A percentile compares a stretch with the other conserved stretches of the same genome.
These are phyloP conservation scores for Notothenia rossii DNA, from an alignment of 2,113 vertebrate genomes.

Conservation along the genomic window DNA sequence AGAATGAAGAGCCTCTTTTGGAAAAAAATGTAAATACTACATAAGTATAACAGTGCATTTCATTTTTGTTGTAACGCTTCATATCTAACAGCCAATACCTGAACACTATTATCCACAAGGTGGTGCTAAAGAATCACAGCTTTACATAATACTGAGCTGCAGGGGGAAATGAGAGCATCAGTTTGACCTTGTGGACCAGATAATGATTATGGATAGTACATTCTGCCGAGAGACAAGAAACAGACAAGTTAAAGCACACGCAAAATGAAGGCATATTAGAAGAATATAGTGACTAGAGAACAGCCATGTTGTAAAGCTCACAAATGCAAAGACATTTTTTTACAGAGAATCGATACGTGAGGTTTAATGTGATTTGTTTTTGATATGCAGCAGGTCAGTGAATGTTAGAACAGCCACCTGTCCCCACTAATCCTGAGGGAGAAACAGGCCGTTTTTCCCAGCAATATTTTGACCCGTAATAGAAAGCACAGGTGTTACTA, in stretches of 20 bases:
- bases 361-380: background rate
- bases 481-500: background rate
- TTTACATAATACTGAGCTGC: constrained; percentile 12
- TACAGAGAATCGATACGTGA: background rate
- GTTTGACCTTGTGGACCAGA: constrained; percentile 52
- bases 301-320: background rate
- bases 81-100: background rate
- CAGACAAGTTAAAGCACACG: background rate
- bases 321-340: background rate
- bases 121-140: constrained; percentile 49
- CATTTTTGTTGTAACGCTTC: background rate
- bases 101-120: constrained; percentile 52
- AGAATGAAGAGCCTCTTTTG: background rate
- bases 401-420: constrained; percentile 2
- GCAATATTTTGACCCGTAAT: background rate
- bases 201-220: constrained; percentile 24
- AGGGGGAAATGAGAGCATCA: constrained; percentile 18
- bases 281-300: background rate
- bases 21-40: background rate
- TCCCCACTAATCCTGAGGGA: background rate
- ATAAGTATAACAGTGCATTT: background rate
- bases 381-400: background rate
- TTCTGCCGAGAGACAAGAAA: background rate
- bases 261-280: background rate
- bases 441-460: background rate